Conservation (phyloP, 2,888 invertebrate genomes). For the Halictus ligatus region DNA sequence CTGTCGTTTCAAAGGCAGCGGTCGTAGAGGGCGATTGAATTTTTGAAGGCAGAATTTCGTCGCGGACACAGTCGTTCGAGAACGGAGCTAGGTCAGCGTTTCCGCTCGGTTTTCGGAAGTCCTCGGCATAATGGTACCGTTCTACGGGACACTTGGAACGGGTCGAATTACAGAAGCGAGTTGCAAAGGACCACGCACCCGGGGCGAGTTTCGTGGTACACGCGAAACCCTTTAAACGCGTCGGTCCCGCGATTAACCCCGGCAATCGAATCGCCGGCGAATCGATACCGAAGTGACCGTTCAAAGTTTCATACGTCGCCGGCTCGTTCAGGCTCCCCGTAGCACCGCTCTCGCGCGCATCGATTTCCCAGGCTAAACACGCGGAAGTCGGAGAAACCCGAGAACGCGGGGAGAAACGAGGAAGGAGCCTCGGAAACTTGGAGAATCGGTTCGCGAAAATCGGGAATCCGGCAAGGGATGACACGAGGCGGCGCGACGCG, state of each 20-base stretch:
- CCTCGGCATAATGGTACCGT: background rate
- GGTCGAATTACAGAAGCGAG: background rate
- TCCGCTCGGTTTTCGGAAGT: background rate
- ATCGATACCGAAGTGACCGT: constrained; percentile 5
- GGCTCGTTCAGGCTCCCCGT: background rate
- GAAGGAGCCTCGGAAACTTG: background rate
- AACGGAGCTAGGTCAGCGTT: background rate
- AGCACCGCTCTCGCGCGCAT: background rate
- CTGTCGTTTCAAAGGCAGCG: background rate
- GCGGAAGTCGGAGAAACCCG: background rate
- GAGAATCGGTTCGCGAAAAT: background rate
- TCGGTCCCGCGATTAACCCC: background rate
- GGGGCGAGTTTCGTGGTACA: background rate
- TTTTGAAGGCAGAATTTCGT: background rate
- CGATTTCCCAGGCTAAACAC: constrained; percentile 9
- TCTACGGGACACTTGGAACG: background rate
- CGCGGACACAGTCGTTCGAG: background rate
- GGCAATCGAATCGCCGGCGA: constrained; percentile 2
- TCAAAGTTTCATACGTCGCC: background rate
- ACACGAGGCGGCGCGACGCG: background rate
- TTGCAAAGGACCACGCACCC: background rate
- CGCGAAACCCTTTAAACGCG: constrained; percentile 13
- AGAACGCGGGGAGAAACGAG: background rate
- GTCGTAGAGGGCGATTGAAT: background rate
- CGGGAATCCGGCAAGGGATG: background rate